Base-by-base conservation (phyloP, 2,113 vertebrate genomes). In the Pluvianellus socialis region DNA sequence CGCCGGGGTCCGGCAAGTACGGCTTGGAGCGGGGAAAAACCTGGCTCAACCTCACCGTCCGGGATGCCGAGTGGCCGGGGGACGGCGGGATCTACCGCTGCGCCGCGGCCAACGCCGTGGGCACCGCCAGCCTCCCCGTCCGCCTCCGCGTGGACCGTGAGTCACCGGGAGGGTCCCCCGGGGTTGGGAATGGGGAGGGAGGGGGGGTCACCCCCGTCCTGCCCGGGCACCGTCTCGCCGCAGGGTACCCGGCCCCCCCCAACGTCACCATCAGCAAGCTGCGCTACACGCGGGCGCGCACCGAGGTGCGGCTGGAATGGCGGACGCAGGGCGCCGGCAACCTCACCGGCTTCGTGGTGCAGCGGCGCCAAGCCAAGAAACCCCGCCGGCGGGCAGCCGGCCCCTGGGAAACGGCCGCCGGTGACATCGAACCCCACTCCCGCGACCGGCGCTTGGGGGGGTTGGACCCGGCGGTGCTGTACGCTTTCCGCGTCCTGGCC, bases 271-370 rank as follows among this genome's bases (percentile, higher is more conserved):
- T 99, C 95, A 98, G 98, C 97, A 98, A 81, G 85, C 94, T 97
- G 81, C 98, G 98, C 89, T 99, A 98, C 75, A 98, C 97, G 21
- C 98, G 94, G 13, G 97, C 98, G 6, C 98, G 98, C 44, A 98
- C 97, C 1, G 98, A 99, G 96, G 99, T 99, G 96, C 98, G 98
- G 77, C 74, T 99, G 94, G 98, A 99, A 58, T 99, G 99, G 99
- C 90, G 96, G 70, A 96, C 98, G 0, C 68, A 97, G 21, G 98
- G 96, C 21, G 38, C 94, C 0, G 98, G 98, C 0, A 97, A 99
- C 47, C 94, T 99, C 76, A 99, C 99, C 0, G 98, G 99, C 33
- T 99, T 99, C 77, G 95, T 99, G 81, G 95, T 99, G 59, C 99
- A 99, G 96, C 97, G 98, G 77, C 97, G 94, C 28, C 97, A 83